Conservation (phyloP, 1,140 invertebrate species). For the Cepaea nemoralis region DNA sequence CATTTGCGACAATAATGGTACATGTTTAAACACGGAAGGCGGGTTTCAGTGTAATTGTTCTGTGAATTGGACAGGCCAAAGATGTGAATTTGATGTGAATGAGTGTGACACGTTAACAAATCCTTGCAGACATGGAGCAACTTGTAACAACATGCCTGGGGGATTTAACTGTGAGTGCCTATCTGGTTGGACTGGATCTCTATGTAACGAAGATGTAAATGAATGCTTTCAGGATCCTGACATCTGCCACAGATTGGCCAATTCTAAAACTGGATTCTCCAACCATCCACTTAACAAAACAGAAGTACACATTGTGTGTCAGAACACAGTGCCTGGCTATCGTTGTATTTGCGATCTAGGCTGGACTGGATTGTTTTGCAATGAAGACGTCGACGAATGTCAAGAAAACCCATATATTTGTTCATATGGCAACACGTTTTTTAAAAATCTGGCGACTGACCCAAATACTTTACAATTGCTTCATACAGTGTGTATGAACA, state of each 20-base stretch:
- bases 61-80: conserved; percentile 20
- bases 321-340: conserved; percentile 18
- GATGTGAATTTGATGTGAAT: conserved; percentile 47
- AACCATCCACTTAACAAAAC: conserved; percentile 63
- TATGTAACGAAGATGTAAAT: conserved; percentile 50
- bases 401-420: neutral
- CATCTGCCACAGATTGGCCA: neutral
- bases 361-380: conserved; percentile 54
- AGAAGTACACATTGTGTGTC: neutral
- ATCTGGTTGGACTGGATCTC: conserved; percentile 42
- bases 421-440: neutral
- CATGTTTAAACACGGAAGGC: conserved; percentile 22
- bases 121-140: conserved; percentile 80
- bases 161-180: conserved; percentile 46
- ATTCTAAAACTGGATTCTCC: neutral
- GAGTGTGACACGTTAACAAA: conserved; percentile 78
- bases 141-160: conserved; percentile 45
- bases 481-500: neutral
- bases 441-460: neutral
- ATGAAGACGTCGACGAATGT: conserved; percentile 75
- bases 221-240: conserved; percentile 45
- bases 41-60: conserved; percentile 8
- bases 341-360: conserved; percentile 23
- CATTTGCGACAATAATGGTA: conserved; percentile 86
- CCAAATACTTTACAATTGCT: neutral